These are phyloP conservation scores for Andrena bucephala DNA, from an alignment of 2,888 invertebrate species.

Conservation along the genomic window DNA sequence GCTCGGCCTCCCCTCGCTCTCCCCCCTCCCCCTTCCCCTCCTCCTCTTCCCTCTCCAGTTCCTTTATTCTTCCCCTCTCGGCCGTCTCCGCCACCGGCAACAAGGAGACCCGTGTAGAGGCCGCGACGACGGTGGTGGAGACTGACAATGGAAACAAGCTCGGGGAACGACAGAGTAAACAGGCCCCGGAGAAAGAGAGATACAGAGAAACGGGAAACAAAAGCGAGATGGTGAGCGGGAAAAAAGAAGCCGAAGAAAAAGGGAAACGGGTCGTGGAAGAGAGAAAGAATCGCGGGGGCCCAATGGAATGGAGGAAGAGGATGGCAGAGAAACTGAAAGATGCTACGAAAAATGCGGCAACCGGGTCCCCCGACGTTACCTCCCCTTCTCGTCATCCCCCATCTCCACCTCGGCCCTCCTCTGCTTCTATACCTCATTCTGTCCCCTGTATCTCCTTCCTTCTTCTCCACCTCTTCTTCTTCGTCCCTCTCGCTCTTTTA, in stretches of 20 bases:
- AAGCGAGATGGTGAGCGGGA: slow-evolving; percentile 23
- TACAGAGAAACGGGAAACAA: slow-evolving; percentile 48
- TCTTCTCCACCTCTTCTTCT: slow-evolving; percentile 11
- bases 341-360: slow-evolving; percentile 78
- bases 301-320: slow-evolving; percentile 55
- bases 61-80: slow-evolving; percentile 38
- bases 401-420: slow-evolving; percentile 46
- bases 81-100: slow-evolving; percentile 56
- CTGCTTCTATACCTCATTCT: slow-evolving; percentile 64
- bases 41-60: slow-evolving; percentile 36
- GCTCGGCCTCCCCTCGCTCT: slow-evolving; percentile 31
- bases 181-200: slow-evolving; percentile 27
- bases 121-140: slow-evolving; percentile 60
- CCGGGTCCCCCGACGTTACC: slow-evolving; percentile 63
- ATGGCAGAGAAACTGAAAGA: slow-evolving; percentile 63
- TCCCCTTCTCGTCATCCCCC: slow-evolving; percentile 21
- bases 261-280: slow-evolving; percentile 8
- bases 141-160: slow-evolving; percentile 76
- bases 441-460: slow-evolving; percentile 27
- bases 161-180: slow-evolving; percentile 44
- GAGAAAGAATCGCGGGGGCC: slow-evolving; percentile 31
- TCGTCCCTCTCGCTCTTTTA: slow-evolving; percentile 60
- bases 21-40: not conserved
- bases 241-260: slow-evolving; percentile 25
- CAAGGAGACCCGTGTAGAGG: slow-evolving; percentile 65